Percentiles rank a stretch among this genome's conserved stretches.
Conservation (phyloP, 2,888 invertebrate species). For the Epinotia bilunana region DNA sequence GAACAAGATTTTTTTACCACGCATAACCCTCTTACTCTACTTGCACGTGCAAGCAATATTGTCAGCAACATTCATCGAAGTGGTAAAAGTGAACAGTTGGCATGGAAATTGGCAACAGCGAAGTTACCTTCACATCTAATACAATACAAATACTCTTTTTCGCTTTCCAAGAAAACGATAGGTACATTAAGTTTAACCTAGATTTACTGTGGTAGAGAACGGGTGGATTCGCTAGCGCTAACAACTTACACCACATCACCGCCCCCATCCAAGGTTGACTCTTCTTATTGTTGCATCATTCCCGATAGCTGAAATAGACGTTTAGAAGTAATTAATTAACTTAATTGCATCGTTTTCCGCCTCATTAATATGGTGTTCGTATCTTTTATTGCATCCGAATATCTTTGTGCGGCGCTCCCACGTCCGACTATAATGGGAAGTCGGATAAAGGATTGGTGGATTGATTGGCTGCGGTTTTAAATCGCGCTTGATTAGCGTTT, state of each 20-base stretch:
- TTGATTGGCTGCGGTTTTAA: slow-evolving; percentile 36
- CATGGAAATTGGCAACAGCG: no score
- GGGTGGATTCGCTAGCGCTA: not conserved
- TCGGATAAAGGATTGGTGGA: slow-evolving; percentile 35
- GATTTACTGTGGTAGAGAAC: no score
- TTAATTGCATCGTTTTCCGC: slow-evolving; percentile 66
- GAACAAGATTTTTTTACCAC: no score
- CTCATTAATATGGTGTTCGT: slow-evolving; percentile 61
- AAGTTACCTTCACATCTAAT: no score
- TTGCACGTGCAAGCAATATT: no score
- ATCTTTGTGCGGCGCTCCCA: slow-evolving; percentile 57
- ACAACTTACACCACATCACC: slow-evolving; percentile 11
- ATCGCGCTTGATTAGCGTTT: not conserved
- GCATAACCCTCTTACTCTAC: no score
- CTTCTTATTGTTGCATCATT: slow-evolving; percentile 50
- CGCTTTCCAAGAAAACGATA: no score
- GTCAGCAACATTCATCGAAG: no score
- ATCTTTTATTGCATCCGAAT: slow-evolving; percentile 60
- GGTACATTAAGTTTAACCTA: no score
- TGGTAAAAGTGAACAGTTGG: no score
- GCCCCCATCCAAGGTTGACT: slow-evolving; percentile 42
- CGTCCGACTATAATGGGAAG: slow-evolving; percentile 49
- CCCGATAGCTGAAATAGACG: slow-evolving; percentile 47
- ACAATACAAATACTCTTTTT: no score
- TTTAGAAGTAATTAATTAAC: slow-evolving; percentile 59